Percentiles rank a stretch among this genome's conserved stretches.
Evolutionary conservation across 1,140 invertebrate genomes (phyloP).

Genomic region (Cotesia typhae): DNA sequence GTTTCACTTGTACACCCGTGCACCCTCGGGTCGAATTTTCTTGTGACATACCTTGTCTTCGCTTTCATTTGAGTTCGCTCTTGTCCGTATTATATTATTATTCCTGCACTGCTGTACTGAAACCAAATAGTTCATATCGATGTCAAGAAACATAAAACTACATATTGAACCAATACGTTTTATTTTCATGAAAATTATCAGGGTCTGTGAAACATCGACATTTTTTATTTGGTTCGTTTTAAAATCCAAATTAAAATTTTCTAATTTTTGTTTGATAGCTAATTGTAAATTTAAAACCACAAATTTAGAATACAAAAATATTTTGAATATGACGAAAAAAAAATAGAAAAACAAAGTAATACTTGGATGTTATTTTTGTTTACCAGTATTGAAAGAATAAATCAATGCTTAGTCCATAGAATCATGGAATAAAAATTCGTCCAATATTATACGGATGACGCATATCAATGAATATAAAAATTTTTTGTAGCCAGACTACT

Average conservation of each 20-base stretch:
- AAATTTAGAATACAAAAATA: too few species aligned
- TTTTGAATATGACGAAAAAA: background rate
- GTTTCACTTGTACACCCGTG: constrained; percentile 34
- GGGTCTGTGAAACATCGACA: too few species aligned
- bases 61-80: background rate
- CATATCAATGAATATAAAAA: constrained; percentile 39
- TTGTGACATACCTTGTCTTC: background rate
- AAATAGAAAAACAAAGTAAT: background rate
- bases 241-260: too few species aligned
- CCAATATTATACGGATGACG: constrained; percentile 31
- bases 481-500: constrained; percentile 2
- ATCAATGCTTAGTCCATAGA: constrained; percentile 46
- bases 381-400: background rate
- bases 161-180: too few species aligned
- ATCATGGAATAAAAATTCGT: constrained; percentile 36
- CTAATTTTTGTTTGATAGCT: too few species aligned
- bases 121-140: too few species aligned
- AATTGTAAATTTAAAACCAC: too few species aligned
- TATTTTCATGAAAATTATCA: too few species aligned
- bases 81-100: too few species aligned
- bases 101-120: too few species aligned
- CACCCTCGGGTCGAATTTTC: constrained; percentile 16
- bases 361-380: background rate
- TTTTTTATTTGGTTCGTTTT: too few species aligned
- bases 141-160: too few species aligned